Base-by-base conservation (phyloP, 2,113 vertebrate species). In the Hypanus sabinus region DNA sequence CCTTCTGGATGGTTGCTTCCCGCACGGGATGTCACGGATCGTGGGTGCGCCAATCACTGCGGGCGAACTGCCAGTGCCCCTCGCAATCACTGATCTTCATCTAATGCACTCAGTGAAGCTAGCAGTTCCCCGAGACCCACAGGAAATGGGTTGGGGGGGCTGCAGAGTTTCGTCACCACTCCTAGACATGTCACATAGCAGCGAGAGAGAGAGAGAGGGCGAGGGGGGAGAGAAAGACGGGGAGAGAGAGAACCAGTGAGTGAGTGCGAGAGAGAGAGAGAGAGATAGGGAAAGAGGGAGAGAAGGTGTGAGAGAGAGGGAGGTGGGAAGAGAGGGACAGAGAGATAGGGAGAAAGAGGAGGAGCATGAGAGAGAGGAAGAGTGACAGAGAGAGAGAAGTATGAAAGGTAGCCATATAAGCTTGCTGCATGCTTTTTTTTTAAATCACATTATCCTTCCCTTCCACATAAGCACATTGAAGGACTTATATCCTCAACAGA, bases 21-120 rank as follows among this genome's bases (percentile, higher is more conserved):
- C 94, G 96, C 33, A 94, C 95, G 0, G 97, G 97, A 0, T 98
- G 98, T 95, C 97, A 97, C 5, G 98, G 98, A 12, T 97, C 97
- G 0, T 98, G 98, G 98, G 95, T 97, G 62, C 97, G 96, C 76
- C 97, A 98, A 94, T 95, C 96, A 3, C 96, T 96, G 24, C 95
- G 96, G 20, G 95, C 97, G 60, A 94, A 95, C 68, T 98, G 98
- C 94, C 95, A 77, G 11, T 98, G 98, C 95, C 96, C 97, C 62
- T 94, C 94, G 0, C 96, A 96, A 10, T 97, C 98, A 3, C 95
- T 98, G 94, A 96, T 98, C 83, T 98, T 98, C 0, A 96, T 98
- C 94, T 98, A 96, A 97, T 6, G 0, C 2, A 3, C 6, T 9
- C 62, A 11, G 9, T 12, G 65, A 38, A 22, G 18, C 16, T 46